These are phyloP conservation scores for Clarias pachynema DNA, from an alignment of 2,797 vertebrate genomes.

Conservation along the genomic window DNA sequence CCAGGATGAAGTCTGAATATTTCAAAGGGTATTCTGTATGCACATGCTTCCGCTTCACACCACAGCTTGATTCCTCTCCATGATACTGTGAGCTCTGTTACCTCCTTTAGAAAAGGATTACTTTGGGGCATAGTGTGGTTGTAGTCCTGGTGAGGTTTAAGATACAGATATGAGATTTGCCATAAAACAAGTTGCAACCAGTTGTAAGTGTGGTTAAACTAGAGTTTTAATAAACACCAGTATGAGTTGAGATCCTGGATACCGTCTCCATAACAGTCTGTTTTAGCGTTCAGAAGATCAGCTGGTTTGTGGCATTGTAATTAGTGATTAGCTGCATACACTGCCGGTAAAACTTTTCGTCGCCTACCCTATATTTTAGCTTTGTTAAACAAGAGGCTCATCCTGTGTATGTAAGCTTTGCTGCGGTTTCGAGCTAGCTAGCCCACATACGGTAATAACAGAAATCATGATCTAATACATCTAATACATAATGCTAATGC, in stretches of 20 bases:
- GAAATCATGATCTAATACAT: background rate
- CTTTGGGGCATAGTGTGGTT: background rate
- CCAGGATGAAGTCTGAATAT: slow-evolving; percentile 11
- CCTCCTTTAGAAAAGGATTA: background rate
- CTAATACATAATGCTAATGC: background rate
- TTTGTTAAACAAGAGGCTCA: background rate
- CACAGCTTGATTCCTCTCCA: background rate
- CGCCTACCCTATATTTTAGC: background rate
- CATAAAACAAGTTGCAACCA: slow-evolving; percentile 6
- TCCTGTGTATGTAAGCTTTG: background rate
- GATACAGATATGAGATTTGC: background rate
- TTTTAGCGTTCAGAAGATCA: background rate
- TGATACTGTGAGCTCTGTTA: background rate
- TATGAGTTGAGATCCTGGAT: background rate
- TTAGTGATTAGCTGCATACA: background rate
- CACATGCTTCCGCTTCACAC: background rate
- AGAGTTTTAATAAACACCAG: background rate
- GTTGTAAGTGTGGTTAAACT: background rate
- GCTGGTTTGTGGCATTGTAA: background rate
- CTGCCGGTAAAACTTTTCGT: background rate
- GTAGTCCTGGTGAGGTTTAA: background rate
- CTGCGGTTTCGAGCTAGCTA: background rate
- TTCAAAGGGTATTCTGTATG: slow-evolving; percentile 30
- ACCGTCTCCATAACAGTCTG: slow-evolving; percentile 10
- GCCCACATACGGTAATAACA: background rate